Conservation (phyloP, 1,140 invertebrate genomes). For the Protaetia brevitarsis region DNA sequence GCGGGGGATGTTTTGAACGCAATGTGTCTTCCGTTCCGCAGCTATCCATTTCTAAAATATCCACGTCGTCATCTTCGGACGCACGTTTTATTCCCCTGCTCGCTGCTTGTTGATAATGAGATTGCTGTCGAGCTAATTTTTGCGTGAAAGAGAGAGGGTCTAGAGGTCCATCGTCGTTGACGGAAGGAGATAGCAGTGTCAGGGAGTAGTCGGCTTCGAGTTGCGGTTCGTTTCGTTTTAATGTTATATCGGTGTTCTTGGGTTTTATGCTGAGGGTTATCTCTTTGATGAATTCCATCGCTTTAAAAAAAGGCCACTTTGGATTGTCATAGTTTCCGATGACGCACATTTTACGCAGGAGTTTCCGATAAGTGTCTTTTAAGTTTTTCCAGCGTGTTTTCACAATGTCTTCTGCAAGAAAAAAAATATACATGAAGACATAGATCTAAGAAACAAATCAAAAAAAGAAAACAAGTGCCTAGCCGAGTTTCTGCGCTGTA, state of each 20-base stretch:
- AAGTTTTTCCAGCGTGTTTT: slow-evolving; percentile 30
- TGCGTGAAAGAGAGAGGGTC: slow-evolving; percentile 4
- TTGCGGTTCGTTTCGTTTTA: slow-evolving; percentile 2
- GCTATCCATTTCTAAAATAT: slow-evolving; percentile 19
- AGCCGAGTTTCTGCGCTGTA: no score
- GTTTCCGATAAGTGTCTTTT: slow-evolving; percentile 27
- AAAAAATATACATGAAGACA: no score
- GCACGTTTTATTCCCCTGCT: background rate
- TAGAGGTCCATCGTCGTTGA: background rate
- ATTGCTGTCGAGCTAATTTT: background rate
- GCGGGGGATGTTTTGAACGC: background rate
- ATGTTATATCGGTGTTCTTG: slow-evolving; percentile 21
- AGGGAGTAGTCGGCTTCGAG: slow-evolving; percentile 25
- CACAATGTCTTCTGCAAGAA: slow-evolving; percentile 28
- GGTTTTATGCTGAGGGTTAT: slow-evolving; percentile 24
- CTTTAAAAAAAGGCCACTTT: slow-evolving; percentile 29
- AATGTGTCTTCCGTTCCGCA: background rate
- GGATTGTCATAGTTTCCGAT: background rate
- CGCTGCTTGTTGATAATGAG: background rate
- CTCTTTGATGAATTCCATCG: slow-evolving; percentile 28
- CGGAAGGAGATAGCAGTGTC: background rate
- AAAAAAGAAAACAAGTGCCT: no score
- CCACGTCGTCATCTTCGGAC: background rate
- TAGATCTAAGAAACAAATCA: no score
- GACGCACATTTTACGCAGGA: slow-evolving; percentile 19